These are phyloP conservation scores for Clarias batrachus DNA, from an alignment of 2,113 vertebrate species.

Conservation along the genomic window DNA sequence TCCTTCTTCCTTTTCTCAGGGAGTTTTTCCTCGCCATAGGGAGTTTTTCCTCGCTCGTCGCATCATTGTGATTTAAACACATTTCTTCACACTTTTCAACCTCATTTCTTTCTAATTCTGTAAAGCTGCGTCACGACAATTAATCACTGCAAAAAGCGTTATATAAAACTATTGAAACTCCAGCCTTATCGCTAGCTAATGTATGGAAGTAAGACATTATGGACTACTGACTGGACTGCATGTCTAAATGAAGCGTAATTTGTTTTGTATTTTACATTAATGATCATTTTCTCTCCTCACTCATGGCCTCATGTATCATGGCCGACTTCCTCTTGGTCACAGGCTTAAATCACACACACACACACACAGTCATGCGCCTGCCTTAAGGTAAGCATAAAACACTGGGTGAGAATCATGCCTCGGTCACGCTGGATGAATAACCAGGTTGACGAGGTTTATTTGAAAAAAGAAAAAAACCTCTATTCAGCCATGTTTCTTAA, in stretches of 20 bases:
- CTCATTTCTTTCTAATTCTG: too few relatives aligned
- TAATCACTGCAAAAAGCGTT: too few relatives aligned
- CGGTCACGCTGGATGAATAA: conserved; percentile 33
- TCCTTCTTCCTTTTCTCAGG: too few relatives aligned
- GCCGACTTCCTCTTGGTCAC: conserved; percentile 57
- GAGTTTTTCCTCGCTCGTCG: too few relatives aligned
- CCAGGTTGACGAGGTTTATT: conserved; percentile 4
- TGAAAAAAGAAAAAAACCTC: too few relatives aligned
- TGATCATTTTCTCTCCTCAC: conserved; percentile 31
- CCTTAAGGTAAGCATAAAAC: conserved; percentile 11
- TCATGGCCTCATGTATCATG: conserved; percentile 35
- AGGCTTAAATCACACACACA: conserved; percentile 27
- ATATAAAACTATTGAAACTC: too few relatives aligned
- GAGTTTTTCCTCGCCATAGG: too few relatives aligned
- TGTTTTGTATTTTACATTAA: neutral
- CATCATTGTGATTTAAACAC: too few relatives aligned
- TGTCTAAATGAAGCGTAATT: neutral
- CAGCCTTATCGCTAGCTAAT: neutral
- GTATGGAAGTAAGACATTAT: neutral
- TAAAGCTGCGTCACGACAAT: too few relatives aligned
- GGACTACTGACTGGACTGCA: neutral
- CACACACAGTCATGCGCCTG: conserved; percentile 1
- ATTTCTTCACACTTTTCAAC: too few relatives aligned
- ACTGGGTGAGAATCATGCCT: conserved; percentile 8
- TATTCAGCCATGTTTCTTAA: neutral